These are phyloP conservation scores for Brachyptera putata DNA, from an alignment of 2,888 invertebrate genomes.

Conservation along the genomic window DNA sequence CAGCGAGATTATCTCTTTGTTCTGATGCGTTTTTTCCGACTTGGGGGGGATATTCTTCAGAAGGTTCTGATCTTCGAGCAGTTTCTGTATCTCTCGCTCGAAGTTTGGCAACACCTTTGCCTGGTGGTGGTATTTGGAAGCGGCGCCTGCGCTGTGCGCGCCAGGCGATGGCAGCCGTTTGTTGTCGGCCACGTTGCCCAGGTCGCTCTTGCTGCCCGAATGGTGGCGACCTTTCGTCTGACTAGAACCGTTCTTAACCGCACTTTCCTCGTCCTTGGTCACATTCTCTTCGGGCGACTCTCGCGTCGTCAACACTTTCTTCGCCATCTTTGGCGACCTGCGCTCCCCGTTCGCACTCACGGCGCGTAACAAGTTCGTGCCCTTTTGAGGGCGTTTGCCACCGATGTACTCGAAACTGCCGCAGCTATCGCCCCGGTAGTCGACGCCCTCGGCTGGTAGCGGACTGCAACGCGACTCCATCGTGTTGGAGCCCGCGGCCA, in stretches of 20 bases:
- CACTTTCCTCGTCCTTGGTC: conserved; percentile 21
- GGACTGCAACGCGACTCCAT: conserved; percentile 50
- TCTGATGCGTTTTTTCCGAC: conserved; percentile 56
- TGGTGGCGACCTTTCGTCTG: conserved; percentile 47
- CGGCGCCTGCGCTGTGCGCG: conserved; percentile 16
- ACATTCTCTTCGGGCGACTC: conserved; percentile 3
- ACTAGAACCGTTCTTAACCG: conserved; percentile 48
- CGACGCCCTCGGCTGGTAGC: conserved; percentile 55
- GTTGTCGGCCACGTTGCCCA: background rate
- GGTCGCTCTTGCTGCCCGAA: conserved; percentile 21
- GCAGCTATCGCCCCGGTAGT: conserved; percentile 59
- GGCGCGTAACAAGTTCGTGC: conserved; percentile 38
- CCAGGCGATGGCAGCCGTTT: conserved; percentile 18
- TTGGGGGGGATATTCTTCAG: conserved; percentile 59
- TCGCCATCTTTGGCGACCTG: background rate
- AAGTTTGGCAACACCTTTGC: conserved; percentile 51
- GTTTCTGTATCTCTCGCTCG: conserved; percentile 73
- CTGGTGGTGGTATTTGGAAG: conserved; percentile 20
- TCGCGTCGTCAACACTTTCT: background rate
- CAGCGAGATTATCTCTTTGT: conserved; percentile 55
- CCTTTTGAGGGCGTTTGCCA: conserved; percentile 4
- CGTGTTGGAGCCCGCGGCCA: conserved; percentile 48
- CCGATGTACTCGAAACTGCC: conserved; percentile 60
- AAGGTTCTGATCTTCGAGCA: conserved; percentile 67
- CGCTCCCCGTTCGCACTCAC: conserved; percentile 41